These are phyloP conservation scores for Parambassis ranga DNA, from an alignment of 2,797 vertebrate genomes.

Conservation along the genomic window DNA sequence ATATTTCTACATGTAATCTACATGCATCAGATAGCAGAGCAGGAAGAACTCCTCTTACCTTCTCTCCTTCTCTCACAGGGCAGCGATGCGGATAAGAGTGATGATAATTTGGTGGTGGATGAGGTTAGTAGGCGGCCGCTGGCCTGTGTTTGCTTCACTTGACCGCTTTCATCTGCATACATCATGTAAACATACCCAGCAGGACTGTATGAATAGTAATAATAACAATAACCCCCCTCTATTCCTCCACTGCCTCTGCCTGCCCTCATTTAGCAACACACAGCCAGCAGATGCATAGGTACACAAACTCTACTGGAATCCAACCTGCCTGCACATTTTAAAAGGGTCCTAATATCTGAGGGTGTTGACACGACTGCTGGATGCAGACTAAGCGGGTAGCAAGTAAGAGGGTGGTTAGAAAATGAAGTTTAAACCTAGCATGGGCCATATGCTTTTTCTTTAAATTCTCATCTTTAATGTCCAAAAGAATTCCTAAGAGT, in stretches of 20 bases:
- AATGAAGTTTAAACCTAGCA: not conserved
- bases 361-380: not conserved
- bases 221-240: slow-evolving; percentile 10
- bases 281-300: not conserved
- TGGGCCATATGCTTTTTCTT: not conserved
- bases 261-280: slow-evolving; percentile 14
- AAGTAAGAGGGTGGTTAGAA: not conserved
- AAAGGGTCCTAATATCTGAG: not conserved
- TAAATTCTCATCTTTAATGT: not conserved
- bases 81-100: slow-evolving; percentile 91
- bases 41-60: slow-evolving; percentile 28
- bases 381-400: not conserved
- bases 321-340: not conserved
- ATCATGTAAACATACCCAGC: slow-evolving; percentile 64
- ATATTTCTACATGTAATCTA: slow-evolving; percentile 35
- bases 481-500: not conserved
- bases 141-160: slow-evolving; percentile 52
- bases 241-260: slow-evolving; percentile 19
- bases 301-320: not conserved
- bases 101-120: slow-evolving; percentile 91
- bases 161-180: slow-evolving; percentile 61
- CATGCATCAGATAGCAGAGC: slow-evolving; percentile 28
- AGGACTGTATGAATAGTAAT: slow-evolving; percentile 48
- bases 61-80: slow-evolving; percentile 73
- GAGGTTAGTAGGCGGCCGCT: slow-evolving; percentile 78